Evolutionary conservation across 2,113 vertebrate species (phyloP).

Genomic region (Suncus etruscus): DNA sequence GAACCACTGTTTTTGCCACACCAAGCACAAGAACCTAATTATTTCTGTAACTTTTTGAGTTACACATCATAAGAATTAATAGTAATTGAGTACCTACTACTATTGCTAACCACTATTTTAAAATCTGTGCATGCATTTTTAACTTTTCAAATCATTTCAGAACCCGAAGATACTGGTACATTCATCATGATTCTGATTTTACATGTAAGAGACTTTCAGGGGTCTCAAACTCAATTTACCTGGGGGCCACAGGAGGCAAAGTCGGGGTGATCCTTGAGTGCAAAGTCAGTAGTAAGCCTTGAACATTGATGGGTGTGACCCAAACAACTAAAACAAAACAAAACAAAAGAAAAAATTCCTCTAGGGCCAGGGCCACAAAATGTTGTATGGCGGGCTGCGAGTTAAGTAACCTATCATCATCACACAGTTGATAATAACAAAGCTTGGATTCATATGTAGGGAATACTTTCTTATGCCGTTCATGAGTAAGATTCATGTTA

Average conservation of each 20-base stretch:
- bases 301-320: too few relatives aligned
- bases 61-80: constrained; percentile 56
- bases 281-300: too few relatives aligned
- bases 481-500: background rate
- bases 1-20: background rate
- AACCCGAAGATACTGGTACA: background rate
- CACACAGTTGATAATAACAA: background rate
- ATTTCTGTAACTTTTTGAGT: background rate
- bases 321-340: too few relatives aligned
- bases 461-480: background rate
- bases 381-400: too few relatives aligned
- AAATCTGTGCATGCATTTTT: background rate
- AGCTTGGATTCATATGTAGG: background rate
- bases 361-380: too few relatives aligned
- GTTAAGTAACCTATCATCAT: background rate
- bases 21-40: background rate
- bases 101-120: background rate
- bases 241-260: too few relatives aligned
- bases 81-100: background rate
- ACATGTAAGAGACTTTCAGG: background rate
- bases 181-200: background rate
- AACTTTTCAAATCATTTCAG: background rate
- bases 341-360: too few relatives aligned
- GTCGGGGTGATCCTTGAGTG: too few relatives aligned
- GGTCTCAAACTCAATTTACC: too few relatives aligned